These are phyloP conservation scores for Drosophila truncata DNA, from an alignment of 1,140 invertebrate species.

Conservation along the genomic window DNA sequence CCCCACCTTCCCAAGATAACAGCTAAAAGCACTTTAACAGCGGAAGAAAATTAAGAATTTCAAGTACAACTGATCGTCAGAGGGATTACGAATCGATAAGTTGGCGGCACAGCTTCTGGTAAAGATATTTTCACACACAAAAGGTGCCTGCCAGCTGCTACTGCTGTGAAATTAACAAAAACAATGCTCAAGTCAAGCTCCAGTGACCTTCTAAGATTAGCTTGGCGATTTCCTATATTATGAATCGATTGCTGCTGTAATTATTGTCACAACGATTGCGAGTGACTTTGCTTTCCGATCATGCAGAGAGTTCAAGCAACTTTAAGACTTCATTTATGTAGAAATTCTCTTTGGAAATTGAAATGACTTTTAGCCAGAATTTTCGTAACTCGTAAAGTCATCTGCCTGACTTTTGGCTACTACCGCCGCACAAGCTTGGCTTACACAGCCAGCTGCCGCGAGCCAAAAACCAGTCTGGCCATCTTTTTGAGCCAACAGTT, in stretches of 20 bases:
- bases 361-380: constrained; percentile 80
- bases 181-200: constrained; percentile 1
- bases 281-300: constrained; percentile 3
- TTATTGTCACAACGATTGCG: constrained; percentile 28
- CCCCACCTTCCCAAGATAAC: constrained; percentile 18
- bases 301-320: constrained; percentile 34
- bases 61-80: constrained; percentile 62
- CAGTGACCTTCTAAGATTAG: constrained; percentile 26
- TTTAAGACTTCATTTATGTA: not conserved
- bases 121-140: constrained; percentile 21
- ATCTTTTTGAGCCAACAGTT: constrained; percentile 65
- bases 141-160: constrained; percentile 35
- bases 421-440: constrained; percentile 17
- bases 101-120: constrained; percentile 7
- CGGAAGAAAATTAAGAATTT: constrained; percentile 37
- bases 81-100: constrained; percentile 57
- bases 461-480: constrained; percentile 76
- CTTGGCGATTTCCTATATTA: constrained; percentile 7
- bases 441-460: constrained; percentile 46
- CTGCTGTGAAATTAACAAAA: constrained; percentile 1
- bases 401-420: constrained; percentile 54
- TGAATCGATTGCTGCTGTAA: constrained; percentile 2
- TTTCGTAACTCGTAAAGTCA: constrained; percentile 60
- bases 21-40: constrained; percentile 53
- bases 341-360: constrained; percentile 47